Conservation (phyloP, 2,113 vertebrate genomes). For the Haplochromis vanheusdeni region DNA sequence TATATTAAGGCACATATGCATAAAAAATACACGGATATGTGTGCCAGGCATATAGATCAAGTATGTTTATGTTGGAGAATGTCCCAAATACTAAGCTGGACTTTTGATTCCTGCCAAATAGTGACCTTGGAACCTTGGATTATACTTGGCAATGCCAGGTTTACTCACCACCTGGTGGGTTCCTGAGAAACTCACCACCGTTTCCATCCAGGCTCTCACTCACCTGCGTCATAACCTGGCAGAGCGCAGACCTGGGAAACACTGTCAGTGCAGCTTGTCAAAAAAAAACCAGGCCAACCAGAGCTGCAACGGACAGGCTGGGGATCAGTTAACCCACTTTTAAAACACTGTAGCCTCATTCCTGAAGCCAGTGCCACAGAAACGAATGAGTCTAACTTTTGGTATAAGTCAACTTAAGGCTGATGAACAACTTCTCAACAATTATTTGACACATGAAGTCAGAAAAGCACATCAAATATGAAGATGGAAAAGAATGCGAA, state of each 20-base stretch:
- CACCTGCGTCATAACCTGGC: not conserved
- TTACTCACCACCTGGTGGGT: not conserved
- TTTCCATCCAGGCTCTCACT: not conserved
- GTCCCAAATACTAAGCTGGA: not conserved
- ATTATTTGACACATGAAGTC: not conserved
- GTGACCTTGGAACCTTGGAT: not conserved
- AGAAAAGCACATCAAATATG: not conserved
- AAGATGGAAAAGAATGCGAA: not conserved
- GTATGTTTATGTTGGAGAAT: not conserved
- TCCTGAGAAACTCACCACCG: not conserved
- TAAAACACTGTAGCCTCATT: slow-evolving; percentile 9
- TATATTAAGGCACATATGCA: not conserved
- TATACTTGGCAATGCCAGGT: not conserved
- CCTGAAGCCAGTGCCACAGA: not conserved
- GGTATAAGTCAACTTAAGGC: not conserved
- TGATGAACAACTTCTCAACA: not conserved
- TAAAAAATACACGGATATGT: not conserved
- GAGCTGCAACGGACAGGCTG: not conserved
- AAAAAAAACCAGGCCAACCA: slow-evolving; percentile 1
- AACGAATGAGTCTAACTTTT: not conserved
- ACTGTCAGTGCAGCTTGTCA: not conserved
- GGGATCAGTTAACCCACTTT: slow-evolving; percentile 31
- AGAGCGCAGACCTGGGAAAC: not conserved
- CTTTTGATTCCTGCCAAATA: not conserved
- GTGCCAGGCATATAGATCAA: not conserved